Evolutionary conservation across 2,888 invertebrate genomes (phyloP).

Genomic region (Leuctra nigra): DNA sequence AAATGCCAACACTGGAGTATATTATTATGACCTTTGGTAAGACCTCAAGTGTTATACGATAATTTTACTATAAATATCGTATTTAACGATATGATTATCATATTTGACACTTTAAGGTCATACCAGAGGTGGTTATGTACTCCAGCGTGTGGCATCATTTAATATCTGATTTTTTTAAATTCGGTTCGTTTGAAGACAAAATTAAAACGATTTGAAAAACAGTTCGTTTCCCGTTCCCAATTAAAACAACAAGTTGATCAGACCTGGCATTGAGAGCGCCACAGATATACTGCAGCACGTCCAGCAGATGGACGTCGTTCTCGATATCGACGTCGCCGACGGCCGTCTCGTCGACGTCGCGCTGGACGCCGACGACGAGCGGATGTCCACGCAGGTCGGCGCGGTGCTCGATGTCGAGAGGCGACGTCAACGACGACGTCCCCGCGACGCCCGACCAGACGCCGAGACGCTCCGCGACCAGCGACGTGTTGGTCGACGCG

Average conservation of each 20-base stretch:
- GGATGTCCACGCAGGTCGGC: slow-evolving; percentile 36
- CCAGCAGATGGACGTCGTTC: slow-evolving; percentile 41
- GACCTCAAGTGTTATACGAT: too few relatives aligned
- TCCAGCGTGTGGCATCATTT: too few relatives aligned
- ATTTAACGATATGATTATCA: too few relatives aligned
- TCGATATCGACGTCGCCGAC: slow-evolving; percentile 47
- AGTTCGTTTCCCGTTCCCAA: too few relatives aligned
- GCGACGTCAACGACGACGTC: slow-evolving; percentile 31
- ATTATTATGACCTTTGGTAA: too few relatives aligned
- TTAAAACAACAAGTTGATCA: not conserved
- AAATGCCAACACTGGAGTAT: too few relatives aligned
- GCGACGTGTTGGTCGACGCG: slow-evolving; percentile 35
- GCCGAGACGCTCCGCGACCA: slow-evolving; percentile 36
- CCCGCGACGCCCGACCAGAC: slow-evolving; percentile 36
- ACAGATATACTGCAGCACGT: slow-evolving; percentile 46
- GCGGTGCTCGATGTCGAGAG: slow-evolving; percentile 34
- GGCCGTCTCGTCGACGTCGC: not conserved
- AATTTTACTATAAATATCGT: too few relatives aligned
- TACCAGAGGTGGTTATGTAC: too few relatives aligned
- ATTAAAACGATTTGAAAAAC: not conserved
- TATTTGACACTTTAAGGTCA: too few relatives aligned
- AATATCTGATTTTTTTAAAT: too few relatives aligned
- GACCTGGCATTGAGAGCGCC: slow-evolving; percentile 48
- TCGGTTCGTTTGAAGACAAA: too few relatives aligned
- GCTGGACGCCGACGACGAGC: slow-evolving; percentile 42